Evolutionary conservation across 2,888 invertebrate genomes (phyloP).

Genomic region (Agrochola macilenta): DNA sequence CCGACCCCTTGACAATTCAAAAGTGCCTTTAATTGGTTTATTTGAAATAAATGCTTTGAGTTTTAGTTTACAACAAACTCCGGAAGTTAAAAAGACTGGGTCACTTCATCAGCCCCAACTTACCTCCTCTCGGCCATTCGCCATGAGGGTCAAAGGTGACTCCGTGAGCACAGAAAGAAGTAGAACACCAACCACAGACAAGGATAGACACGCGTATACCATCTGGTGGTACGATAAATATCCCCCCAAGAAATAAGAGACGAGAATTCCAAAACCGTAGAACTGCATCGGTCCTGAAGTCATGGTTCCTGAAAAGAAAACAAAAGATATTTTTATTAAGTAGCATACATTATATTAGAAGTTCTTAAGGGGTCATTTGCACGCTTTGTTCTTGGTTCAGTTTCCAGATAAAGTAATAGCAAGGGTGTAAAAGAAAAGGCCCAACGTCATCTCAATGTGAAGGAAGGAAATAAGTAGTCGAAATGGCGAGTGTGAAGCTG

Average conservation of each 20-base stretch:
- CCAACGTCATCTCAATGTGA: neutral
- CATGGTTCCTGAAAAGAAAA: constrained; percentile 63
- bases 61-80: neutral
- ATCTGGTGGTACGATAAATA: constrained; percentile 74
- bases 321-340: neutral
- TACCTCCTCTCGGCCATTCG: constrained; percentile 77
- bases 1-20: too few species aligned
- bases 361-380: neutral
- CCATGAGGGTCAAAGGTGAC: constrained; percentile 80
- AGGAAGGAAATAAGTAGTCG: neutral
- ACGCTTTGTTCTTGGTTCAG: neutral
- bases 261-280: constrained; percentile 78
- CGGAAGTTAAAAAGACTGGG: too few species aligned
- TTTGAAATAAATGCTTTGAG: too few species aligned
- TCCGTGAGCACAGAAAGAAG: constrained; percentile 75
- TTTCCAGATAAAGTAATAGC: neutral
- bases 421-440: neutral
- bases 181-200: constrained; percentile 69
- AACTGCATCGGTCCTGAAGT: constrained; percentile 77
- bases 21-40: too few species aligned
- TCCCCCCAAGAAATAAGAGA: constrained; percentile 81
- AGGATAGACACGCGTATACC: constrained; percentile 74
- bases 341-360: neutral
- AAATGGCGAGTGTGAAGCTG: neutral
- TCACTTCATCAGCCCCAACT: constrained; percentile 28